phyloP scores from a whole-genome alignment of 2,797 vertebrate species.

The Triplophysa yarkandensis region DNA sequence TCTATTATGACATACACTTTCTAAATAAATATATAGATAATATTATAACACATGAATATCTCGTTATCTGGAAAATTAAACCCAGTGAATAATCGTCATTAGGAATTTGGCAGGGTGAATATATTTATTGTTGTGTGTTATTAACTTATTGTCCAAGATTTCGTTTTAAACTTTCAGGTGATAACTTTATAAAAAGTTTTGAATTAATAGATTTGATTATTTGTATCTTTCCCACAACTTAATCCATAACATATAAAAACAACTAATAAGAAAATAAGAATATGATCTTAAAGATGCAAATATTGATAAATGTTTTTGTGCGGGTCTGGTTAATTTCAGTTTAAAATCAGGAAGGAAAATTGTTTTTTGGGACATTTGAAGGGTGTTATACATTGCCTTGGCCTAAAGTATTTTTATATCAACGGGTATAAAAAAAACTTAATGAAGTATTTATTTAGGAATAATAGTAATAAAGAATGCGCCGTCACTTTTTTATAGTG shows the following conservation, averaged over 20 bases:
- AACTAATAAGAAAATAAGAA: background rate
- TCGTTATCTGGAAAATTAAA: no score
- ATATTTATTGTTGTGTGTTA: background rate
- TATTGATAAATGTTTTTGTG: background rate
- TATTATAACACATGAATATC: background rate
- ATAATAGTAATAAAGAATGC: no score
- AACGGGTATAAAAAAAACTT: no score
- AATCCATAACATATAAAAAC: no score
- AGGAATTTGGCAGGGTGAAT: background rate
- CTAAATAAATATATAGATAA: background rate
- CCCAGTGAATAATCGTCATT: background rate
- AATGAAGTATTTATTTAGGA: no score
- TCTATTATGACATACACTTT: background rate
- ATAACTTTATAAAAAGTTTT: background rate
- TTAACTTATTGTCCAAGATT: no score
- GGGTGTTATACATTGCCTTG: background rate
- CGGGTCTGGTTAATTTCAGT: background rate
- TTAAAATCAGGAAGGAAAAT: no score
- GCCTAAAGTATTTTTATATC: background rate
- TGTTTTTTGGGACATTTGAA: background rate
- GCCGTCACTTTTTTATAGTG: background rate
- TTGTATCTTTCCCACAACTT: background rate
- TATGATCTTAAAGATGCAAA: no score
- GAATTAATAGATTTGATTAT: background rate
- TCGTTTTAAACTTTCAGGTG: no score